Evolutionary conservation across 2,113 vertebrate genomes (phyloP), one percentile per base, ranked within the genome.

Genomic region (Heteronetta atricapilla): DNA sequence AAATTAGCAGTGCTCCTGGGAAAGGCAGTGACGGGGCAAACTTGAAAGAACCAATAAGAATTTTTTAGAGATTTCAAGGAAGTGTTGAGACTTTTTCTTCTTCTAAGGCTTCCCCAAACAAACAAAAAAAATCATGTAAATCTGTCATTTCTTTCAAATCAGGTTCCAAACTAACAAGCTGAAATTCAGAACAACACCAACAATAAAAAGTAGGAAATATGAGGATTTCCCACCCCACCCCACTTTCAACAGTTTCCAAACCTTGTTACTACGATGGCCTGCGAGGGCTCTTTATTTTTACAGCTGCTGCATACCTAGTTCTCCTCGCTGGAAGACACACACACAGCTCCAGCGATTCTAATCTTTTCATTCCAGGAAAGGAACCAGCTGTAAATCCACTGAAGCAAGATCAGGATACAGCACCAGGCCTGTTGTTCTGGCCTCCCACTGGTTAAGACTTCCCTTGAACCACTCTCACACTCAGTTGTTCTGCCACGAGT

Each of bases 341-440:
- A 96, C 40, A 16, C 94, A 94, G 96, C 94, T 50, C 95, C 87
- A 96, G 93, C 2, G 93, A 96, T 97, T 86, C 89, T 96, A 95
- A 96, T 97, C 95, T 97, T 76, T 92, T 94, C 89, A 92, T 97
- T 97, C 96, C 96, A 97, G 95, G 95, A 97, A 97, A 95, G 87
- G 95, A 97, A 95, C 95, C 95, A 96, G 96, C 96, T 97, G 95
- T 96, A 97, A 97, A 97, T 92, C 89, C 89, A 97, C 91, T 82
- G 94, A 34, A 90, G 95, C 81, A 68, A n/a, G 96, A 89, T 94
- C 87, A 58, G 95, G 94, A 95, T 91, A 87, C 94, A 79, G 94
- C 91, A 91, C 87, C 78, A 22, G 67, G 78, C 23, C 94, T 95
- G 89, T 91, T 84, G 77, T 87, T 95, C 94, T 96, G 94, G 78